Evolutionary conservation across 2,797 vertebrate genomes (phyloP).

Genomic region (Rousettus madagascariensis): DNA sequence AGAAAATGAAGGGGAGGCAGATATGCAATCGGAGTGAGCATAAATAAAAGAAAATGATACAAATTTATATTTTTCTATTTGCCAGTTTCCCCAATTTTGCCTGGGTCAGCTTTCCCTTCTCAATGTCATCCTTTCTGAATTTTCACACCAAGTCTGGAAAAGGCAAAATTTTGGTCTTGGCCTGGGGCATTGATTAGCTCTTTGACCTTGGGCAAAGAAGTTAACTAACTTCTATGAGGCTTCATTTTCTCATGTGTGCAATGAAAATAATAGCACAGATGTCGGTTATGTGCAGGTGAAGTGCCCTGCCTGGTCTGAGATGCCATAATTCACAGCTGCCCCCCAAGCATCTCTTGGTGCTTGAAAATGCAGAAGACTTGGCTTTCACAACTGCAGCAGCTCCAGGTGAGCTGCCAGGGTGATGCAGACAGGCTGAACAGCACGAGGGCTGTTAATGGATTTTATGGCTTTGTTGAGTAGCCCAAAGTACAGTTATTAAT

Average conservation of each 20-base stretch:
- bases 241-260: not conserved
- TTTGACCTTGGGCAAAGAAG: conserved; percentile 33
- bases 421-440: not conserved
- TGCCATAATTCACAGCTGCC: not conserved
- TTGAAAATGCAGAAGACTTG: not conserved
- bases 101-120: not conserved
- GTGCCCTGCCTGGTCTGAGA: not conserved
- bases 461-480: conserved; percentile 60
- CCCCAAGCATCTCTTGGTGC: not conserved
- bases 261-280: not conserved
- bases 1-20: not conserved
- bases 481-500: conserved; percentile 66
- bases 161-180: not conserved
- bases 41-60: not conserved
- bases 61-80: not conserved
- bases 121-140: not conserved
- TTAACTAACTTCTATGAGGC: not conserved
- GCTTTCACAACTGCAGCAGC: not conserved
- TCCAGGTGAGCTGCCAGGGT: conserved; percentile 12
- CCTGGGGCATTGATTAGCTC: not conserved
- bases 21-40: not conserved
- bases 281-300: not conserved
- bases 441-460: conserved; percentile 46
- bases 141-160: not conserved
- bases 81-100: not conserved